Percentiles rank a stretch among this genome's conserved stretches.
These are phyloP conservation scores for Allolobophora icterica DNA, from an alignment of 2,888 invertebrate species.

Conservation along the genomic window DNA sequence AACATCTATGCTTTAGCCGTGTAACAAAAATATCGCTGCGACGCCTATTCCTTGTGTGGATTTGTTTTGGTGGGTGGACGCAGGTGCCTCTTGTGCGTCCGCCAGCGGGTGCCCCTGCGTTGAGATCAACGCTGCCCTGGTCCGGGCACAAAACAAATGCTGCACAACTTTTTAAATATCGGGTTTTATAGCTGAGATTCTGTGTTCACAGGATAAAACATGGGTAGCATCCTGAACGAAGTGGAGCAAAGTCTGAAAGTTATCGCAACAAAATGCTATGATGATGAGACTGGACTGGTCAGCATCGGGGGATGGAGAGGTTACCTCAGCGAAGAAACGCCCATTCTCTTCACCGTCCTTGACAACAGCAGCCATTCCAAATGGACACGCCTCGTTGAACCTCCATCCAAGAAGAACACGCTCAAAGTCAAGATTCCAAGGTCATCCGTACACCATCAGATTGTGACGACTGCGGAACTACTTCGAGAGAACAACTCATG, in stretches of 20 bases:
- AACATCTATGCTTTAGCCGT: too few species aligned
- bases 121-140: too few species aligned
- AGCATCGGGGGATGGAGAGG: background rate
- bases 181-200: background rate
- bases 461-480: background rate
- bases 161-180: too few species aligned
- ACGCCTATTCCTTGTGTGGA: too few species aligned
- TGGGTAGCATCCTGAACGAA: background rate
- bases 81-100: too few species aligned
- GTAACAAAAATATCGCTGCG: too few species aligned
- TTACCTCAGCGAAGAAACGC: background rate
- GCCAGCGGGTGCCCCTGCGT: too few species aligned
- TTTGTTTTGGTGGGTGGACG: too few species aligned
- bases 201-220: background rate
- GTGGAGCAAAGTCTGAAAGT: background rate
- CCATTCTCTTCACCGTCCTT: background rate
- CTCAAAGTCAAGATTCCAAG: background rate
- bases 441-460: background rate
- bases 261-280: conserved; percentile 2
- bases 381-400: background rate
- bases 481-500: background rate
- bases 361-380: background rate
- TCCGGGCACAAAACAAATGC: too few species aligned
- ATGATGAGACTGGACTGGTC: background rate
- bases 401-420: background rate